Conservation (phyloP, 2,797 vertebrate species). For the Limnodromus scolopaceus region DNA sequence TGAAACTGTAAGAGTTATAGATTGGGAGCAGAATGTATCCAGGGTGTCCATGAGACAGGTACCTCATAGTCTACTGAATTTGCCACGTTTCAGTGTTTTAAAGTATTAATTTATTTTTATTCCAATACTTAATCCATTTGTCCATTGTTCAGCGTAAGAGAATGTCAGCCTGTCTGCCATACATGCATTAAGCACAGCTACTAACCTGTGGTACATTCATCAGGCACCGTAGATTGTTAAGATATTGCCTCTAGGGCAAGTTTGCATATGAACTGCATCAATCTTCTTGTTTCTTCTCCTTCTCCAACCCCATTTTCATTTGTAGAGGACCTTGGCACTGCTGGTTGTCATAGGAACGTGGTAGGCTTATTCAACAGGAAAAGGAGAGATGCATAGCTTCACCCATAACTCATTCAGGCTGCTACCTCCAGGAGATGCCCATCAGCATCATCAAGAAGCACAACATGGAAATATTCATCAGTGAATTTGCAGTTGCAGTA, state of each 20-base stretch:
- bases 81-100: conserved; percentile 7
- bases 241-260: conserved; percentile 16
- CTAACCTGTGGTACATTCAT: not conserved
- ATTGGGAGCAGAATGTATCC: not conserved
- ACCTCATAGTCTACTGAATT: not conserved
- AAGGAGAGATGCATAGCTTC: conserved; percentile 5
- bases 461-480: not conserved
- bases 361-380: conserved; percentile 15
- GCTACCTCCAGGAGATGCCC: not conserved
- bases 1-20: not conserved
- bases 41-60: not conserved
- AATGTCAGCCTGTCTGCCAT: not conserved
- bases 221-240: not conserved
- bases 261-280: conserved; percentile 47
- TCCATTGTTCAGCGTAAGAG: not conserved
- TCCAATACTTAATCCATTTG: conserved; percentile 32
- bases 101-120: conserved; percentile 43
- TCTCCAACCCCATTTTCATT: conserved; percentile 31
- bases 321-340: conserved; percentile 21
- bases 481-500: not conserved
- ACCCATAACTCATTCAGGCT: not conserved
- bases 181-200: conserved; percentile 16
- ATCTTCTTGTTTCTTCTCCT: conserved; percentile 32
- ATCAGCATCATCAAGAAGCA: not conserved
- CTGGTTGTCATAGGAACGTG: conserved; percentile 48